These are phyloP conservation scores for Aselliscus stoliczkanus DNA, from an alignment of 2,797 vertebrate species.

Conservation along the genomic window DNA sequence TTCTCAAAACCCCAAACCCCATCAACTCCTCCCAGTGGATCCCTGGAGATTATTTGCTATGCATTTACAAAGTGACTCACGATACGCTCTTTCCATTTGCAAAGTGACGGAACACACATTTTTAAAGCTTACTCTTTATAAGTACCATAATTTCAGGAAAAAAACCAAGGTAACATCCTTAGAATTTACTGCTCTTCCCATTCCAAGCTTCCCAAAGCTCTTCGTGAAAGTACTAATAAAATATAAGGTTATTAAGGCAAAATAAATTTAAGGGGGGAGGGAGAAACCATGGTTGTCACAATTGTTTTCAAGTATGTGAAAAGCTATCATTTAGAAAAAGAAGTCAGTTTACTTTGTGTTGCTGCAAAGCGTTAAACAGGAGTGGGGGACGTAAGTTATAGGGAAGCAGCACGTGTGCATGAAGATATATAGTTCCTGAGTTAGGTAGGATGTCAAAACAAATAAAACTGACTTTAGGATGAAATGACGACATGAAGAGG, in stretches of 20 bases:
- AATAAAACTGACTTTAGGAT: neutral
- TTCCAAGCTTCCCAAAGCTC: neutral
- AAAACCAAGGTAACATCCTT: neutral
- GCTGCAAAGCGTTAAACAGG: neutral
- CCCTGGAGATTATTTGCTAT: neutral
- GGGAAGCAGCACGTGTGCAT: neutral
- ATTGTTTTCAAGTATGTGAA: neutral
- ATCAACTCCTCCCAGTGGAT: neutral
- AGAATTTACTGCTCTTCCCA: neutral
- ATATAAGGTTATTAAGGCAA: neutral
- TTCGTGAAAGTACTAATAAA: neutral
- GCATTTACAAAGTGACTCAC: neutral
- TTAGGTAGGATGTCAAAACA: neutral
- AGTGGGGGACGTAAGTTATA: neutral
- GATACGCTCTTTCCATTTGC: neutral
- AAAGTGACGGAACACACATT: neutral
- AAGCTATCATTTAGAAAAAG: neutral
- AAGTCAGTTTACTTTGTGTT: neutral
- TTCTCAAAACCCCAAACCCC: neutral
- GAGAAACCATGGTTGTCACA: neutral
- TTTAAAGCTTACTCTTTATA: neutral
- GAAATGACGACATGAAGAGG: neutral
- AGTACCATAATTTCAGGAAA: neutral
- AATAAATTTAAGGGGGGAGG: neutral
- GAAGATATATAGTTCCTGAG: neutral